phyloP scores from a whole-genome alignment of 1,140 invertebrate genomes.

The Penaeus chinensis region DNA sequence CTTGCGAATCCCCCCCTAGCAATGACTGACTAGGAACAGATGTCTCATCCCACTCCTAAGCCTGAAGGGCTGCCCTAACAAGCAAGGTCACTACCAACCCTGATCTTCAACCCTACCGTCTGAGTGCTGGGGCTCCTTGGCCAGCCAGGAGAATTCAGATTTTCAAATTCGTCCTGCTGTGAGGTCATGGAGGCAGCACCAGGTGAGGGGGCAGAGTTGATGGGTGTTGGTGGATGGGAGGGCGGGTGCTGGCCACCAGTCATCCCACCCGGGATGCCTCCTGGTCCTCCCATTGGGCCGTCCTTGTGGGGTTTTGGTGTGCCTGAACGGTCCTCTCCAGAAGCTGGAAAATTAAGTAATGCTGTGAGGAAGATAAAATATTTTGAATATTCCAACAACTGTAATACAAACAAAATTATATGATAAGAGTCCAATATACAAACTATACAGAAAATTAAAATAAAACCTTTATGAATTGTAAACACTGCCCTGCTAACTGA shows the following conservation, averaged over 20 bases:
- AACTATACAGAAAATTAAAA: too few species aligned
- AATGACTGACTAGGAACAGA: not conserved
- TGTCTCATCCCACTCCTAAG: not conserved
- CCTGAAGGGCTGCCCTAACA: not conserved
- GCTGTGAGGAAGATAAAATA: not conserved
- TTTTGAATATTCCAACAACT: too few species aligned
- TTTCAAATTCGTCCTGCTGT: constrained; percentile 89
- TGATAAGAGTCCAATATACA: too few species aligned
- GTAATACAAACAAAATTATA: too few species aligned
- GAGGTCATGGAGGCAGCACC: constrained; percentile 84
- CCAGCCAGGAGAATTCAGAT: constrained; percentile 83
- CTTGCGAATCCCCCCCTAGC: too few species aligned
- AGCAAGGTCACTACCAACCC: not conserved
- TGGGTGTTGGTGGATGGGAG: constrained; percentile 72
- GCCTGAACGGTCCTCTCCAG: constrained; percentile 82
- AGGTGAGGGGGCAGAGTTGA: constrained; percentile 80
- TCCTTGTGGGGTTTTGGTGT: constrained; percentile 83
- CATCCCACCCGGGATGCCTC: constrained; percentile 62
- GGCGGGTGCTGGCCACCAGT: constrained; percentile 61
- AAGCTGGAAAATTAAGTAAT: constrained; percentile 73
- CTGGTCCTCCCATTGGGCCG: constrained; percentile 67
- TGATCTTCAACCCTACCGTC: constrained; percentile 76
- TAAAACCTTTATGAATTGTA: too few species aligned
- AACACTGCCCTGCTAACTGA: too few species aligned
- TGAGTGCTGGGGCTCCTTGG: constrained; percentile 69